phyloP scores from a whole-genome alignment of 2,113 vertebrate genomes.

The Jacana jacana region DNA sequence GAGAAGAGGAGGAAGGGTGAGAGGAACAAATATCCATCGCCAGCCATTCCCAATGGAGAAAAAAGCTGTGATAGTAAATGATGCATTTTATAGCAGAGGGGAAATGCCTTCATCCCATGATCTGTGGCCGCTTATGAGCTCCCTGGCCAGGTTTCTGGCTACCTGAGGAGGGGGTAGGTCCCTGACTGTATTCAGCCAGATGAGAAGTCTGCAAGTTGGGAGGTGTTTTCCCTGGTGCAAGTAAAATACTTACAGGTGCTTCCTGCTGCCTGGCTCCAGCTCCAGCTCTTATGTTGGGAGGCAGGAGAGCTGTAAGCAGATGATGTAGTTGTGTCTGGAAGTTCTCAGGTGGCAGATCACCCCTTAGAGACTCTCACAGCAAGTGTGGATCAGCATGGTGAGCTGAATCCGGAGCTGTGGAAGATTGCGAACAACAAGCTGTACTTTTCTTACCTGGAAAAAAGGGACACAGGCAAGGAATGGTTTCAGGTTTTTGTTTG shows the following conservation, averaged over 20 bases:
- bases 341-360: slow-evolving; percentile 40
- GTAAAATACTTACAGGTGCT: slow-evolving; percentile 45
- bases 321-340: slow-evolving; percentile 44
- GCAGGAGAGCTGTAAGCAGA: background rate
- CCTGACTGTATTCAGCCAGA: background rate
- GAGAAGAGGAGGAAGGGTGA: background rate
- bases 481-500: background rate
- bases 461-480: background rate
- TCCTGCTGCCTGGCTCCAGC: background rate
- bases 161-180: background rate
- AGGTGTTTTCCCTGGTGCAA: slow-evolving; percentile 30
- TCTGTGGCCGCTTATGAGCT: background rate
- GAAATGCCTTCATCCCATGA: slow-evolving; percentile 41
- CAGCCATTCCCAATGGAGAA: background rate
- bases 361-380: background rate
- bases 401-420: background rate
- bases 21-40: background rate
- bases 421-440: background rate
- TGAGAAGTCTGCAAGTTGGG: slow-evolving; percentile 14
- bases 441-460: background rate
- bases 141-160: background rate
- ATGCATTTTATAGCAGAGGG: slow-evolving; percentile 23
- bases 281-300: background rate
- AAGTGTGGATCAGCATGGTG: background rate
- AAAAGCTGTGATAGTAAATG: background rate